These are phyloP conservation scores for Telmatochromis brichardi DNA, from an alignment of 2,113 vertebrate genomes.

Conservation along the genomic window DNA sequence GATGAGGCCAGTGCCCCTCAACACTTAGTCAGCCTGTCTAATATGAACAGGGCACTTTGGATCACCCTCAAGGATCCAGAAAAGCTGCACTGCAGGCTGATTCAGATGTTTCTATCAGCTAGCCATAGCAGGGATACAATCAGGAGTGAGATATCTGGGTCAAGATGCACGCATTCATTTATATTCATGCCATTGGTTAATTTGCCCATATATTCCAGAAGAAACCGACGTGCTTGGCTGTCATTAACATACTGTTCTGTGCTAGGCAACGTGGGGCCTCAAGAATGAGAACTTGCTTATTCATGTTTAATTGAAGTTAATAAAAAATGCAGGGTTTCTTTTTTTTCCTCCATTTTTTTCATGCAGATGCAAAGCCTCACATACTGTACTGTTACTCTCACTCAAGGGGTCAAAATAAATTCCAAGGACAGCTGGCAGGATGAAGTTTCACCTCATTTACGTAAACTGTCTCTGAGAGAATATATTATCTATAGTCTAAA, in stretches of 20 bases:
- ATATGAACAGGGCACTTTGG: not conserved
- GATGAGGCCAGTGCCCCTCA: not conserved
- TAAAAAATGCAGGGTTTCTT: slow-evolving; percentile 50
- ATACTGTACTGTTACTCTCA: slow-evolving; percentile 19
- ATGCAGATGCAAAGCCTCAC: slow-evolving; percentile 2
- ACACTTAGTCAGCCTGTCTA: slow-evolving; percentile 11
- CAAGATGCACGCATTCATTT: slow-evolving; percentile 19
- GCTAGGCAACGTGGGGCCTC: slow-evolving; percentile 49
- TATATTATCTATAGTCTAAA: slow-evolving; percentile 20
- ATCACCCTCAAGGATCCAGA: not conserved
- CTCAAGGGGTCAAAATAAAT: slow-evolving; percentile 31
- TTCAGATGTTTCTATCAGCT: not conserved
- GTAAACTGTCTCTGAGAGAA: slow-evolving; percentile 35
- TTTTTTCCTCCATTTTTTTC: not conserved
- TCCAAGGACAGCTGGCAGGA: slow-evolving; percentile 18
- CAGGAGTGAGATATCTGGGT: slow-evolving; percentile 11
- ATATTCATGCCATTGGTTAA: slow-evolving; percentile 40
- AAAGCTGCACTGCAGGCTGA: not conserved
- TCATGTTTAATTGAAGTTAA: slow-evolving; percentile 67
- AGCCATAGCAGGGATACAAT: not conserved
- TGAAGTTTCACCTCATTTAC: slow-evolving; percentile 3
- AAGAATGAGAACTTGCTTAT: slow-evolving; percentile 60
- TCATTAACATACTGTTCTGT: slow-evolving; percentile 56
- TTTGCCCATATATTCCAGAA: slow-evolving; percentile 21
- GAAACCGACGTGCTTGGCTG: not conserved